Percentiles rank a stretch among this genome's conserved stretches.
phyloP scores from a whole-genome alignment of 2,888 invertebrate genomes.

The Conus canariensis region DNA sequence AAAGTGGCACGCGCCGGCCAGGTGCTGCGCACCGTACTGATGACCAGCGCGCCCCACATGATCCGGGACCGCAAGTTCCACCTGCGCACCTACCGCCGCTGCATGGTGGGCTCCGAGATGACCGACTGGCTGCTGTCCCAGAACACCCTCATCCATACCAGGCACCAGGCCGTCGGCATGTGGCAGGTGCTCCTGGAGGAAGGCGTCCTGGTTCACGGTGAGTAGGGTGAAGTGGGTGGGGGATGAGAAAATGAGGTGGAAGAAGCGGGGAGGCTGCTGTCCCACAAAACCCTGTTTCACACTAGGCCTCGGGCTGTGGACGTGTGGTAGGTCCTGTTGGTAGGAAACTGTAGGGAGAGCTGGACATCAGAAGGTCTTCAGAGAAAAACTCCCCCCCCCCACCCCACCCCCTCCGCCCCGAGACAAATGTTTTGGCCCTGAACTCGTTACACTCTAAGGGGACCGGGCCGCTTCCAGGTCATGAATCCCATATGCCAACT shows the following conservation, averaged over 20 bases:
- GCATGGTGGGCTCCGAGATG: conserved; percentile 88
- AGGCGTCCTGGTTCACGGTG: conserved; percentile 88
- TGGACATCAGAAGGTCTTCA: too few species aligned
- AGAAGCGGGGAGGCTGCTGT: background rate
- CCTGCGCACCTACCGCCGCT: conserved; percentile 83
- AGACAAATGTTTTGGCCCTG: too few species aligned
- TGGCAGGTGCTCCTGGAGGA: conserved; percentile 91
- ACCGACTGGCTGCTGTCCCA: conserved; percentile 87
- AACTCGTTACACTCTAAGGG: too few species aligned
- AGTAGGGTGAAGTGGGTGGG: conserved; percentile 65
- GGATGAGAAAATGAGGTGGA: background rate
- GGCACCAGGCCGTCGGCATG: conserved; percentile 88
- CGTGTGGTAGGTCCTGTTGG: conserved; percentile 91
- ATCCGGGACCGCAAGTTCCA: conserved; percentile 83
- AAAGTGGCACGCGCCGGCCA: conserved; percentile 85
- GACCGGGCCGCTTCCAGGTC: too few species aligned
- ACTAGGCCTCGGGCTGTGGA: conserved; percentile 85
- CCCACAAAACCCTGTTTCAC: background rate
- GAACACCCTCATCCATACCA: conserved; percentile 82
- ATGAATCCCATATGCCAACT: too few species aligned
- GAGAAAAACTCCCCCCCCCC: too few species aligned
- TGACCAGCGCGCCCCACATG: conserved; percentile 83
- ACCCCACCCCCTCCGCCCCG: too few species aligned
- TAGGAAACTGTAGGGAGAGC: conserved; percentile 82
- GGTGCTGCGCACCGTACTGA: conserved; percentile 85